phyloP scores from a whole-genome alignment of 2,888 invertebrate genomes.

The Hirtodrosophila trivittata region DNA sequence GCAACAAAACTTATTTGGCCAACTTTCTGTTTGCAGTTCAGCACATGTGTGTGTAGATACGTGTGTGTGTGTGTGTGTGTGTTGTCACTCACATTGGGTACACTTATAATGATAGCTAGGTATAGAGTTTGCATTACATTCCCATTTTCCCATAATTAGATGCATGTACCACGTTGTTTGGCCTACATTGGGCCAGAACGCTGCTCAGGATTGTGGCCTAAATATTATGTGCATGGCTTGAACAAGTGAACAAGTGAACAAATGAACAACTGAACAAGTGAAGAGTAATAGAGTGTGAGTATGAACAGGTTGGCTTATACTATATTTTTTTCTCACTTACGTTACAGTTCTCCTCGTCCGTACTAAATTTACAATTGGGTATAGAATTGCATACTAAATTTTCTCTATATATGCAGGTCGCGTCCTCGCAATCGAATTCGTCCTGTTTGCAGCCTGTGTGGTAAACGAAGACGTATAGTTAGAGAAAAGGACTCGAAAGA shows the following conservation, averaged over 20 bases:
- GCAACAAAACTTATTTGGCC: slow-evolving; percentile 68
- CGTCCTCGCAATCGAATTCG: slow-evolving; percentile 94
- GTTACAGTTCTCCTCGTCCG: slow-evolving; percentile 88
- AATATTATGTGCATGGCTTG: neutral
- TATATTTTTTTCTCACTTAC: slow-evolving; percentile 82
- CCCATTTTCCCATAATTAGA: slow-evolving; percentile 63
- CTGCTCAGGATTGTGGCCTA: neutral
- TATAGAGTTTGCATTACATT: slow-evolving; percentile 17
- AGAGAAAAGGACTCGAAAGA: neutral
- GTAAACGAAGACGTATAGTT: slow-evolving; percentile 12
- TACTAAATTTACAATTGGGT: slow-evolving; percentile 92
- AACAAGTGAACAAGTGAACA: too few relatives aligned
- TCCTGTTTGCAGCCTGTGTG: slow-evolving; percentile 75
- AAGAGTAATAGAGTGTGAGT: too few relatives aligned
- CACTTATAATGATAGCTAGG: slow-evolving; percentile 46
- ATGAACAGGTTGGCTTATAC: too few relatives aligned
- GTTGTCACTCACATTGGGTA: slow-evolving; percentile 33
- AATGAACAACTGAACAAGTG: too few relatives aligned
- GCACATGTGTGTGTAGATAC: slow-evolving; percentile 1
- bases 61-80: neutral
- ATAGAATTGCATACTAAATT: slow-evolving; percentile 89
- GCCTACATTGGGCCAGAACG: slow-evolving; percentile 9
- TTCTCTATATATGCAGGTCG: slow-evolving; percentile 89
- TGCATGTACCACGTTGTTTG: slow-evolving; percentile 51
- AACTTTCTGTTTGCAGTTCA: slow-evolving; percentile 53